A percentile compares a stretch with the other conserved stretches of the same genome.
phyloP scores from a whole-genome alignment of 2,888 invertebrate genomes.

The Heliconius ethilla region DNA sequence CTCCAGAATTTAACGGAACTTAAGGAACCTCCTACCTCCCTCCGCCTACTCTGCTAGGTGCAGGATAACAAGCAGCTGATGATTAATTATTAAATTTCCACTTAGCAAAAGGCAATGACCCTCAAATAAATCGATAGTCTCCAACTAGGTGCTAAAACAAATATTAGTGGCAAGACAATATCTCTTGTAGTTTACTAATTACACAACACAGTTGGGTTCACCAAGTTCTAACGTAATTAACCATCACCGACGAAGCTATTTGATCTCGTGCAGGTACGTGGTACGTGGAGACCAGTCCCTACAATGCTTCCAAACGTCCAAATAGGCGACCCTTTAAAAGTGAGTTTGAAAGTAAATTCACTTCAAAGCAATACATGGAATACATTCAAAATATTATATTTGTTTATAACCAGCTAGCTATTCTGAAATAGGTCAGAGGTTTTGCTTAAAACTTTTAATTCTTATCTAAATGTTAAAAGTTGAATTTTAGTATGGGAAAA shows the following conservation, averaged over 20 bases:
- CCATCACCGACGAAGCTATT: not conserved
- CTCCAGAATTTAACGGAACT: no score
- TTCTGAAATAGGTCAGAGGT: not conserved
- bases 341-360: not conserved
- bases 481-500: not conserved
- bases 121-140: conserved; percentile 1
- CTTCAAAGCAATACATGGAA: not conserved
- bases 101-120: not conserved
- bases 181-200: conserved; percentile 22
- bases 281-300: not conserved
- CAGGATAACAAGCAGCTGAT: not conserved
- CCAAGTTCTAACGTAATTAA: conserved; percentile 23
- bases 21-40: no score
- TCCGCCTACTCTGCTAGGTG: no score
- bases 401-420: not conserved
- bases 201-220: conserved; percentile 6
- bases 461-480: not conserved
- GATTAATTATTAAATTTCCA: no score
- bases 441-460: not conserved
- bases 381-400: no score
- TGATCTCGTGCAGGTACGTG: not conserved
- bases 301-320: not conserved
- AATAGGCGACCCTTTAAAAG: not conserved
- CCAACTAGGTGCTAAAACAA: not conserved
- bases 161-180: conserved; percentile 16